These are phyloP conservation scores for Anguilla obscura DNA, from an alignment of 2,797 vertebrate species.

Conservation along the genomic window DNA sequence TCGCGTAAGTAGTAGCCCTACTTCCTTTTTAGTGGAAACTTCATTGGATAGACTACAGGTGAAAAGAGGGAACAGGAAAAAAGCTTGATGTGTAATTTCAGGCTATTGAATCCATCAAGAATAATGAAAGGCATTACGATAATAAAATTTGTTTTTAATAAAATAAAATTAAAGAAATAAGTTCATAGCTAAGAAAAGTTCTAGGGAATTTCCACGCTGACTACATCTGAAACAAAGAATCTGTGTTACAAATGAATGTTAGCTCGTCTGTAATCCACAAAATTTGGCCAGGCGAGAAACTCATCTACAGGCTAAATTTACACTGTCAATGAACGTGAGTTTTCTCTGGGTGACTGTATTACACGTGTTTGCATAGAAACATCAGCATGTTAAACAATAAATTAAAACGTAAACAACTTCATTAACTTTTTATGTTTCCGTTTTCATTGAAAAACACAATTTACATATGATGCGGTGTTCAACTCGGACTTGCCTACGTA, in stretches of 20 bases:
- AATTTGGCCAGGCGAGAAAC: too few species aligned
- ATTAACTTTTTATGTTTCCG: neutral
- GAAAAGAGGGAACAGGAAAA: neutral
- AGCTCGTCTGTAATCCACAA: too few species aligned
- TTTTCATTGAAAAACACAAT: neutral
- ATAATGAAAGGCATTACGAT: too few species aligned
- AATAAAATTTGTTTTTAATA: too few species aligned
- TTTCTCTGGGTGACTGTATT: too few species aligned
- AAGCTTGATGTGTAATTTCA: neutral
- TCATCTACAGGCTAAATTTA: too few species aligned
- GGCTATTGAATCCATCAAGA: neutral
- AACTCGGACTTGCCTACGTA: neutral
- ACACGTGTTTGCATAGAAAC: neutral
- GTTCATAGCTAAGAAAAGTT: neutral
- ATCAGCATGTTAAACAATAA: neutral
- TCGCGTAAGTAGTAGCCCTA: neutral
- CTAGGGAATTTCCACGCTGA: too few species aligned
- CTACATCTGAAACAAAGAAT: too few species aligned
- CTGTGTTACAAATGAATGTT: too few species aligned
- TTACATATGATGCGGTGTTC: neutral
- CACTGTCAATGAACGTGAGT: too few species aligned
- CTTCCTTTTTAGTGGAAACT: neutral
- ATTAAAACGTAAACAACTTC: neutral
- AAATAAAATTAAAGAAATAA: neutral
- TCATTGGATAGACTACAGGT: neutral